Evolutionary conservation across 2,888 invertebrate genomes (phyloP).

Genomic region (Apodemia mormo): DNA sequence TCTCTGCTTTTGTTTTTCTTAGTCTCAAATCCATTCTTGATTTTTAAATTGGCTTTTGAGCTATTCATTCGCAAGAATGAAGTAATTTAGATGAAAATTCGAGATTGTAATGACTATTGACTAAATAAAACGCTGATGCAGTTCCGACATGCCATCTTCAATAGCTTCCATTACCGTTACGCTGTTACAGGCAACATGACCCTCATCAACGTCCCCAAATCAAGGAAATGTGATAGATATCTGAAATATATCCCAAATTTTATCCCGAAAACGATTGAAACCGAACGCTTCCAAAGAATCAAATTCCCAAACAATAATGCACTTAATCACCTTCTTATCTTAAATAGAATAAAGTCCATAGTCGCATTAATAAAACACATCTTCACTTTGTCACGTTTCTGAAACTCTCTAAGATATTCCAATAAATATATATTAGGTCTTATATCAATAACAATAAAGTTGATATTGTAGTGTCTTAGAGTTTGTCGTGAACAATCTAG

Average conservation of each 20-base stretch:
- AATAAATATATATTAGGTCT: constrained; percentile 36
- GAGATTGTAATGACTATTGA: too few species aligned
- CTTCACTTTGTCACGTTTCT: constrained; percentile 27
- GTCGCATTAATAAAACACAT: constrained; percentile 28
- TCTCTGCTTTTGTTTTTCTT: too few species aligned
- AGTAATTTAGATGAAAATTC: too few species aligned
- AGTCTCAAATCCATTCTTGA: too few species aligned
- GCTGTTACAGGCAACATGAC: constrained; percentile 27
- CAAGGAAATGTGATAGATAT: constrained; percentile 47
- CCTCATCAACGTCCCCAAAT: constrained; percentile 50
- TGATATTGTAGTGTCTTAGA: constrained; percentile 36
- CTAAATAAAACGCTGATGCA: background rate
- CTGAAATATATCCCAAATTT: constrained; percentile 51
- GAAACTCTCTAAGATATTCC: constrained; percentile 40
- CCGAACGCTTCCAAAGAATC: constrained; percentile 52
- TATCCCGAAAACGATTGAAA: constrained; percentile 61
- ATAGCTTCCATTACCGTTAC: constrained; percentile 1
- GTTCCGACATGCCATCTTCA: background rate
- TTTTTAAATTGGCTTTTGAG: too few species aligned
- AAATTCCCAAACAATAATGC: constrained; percentile 41
- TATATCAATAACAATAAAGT: constrained; percentile 38
- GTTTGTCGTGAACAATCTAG: constrained; percentile 43
- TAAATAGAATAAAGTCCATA: constrained; percentile 33
- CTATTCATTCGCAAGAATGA: too few species aligned
- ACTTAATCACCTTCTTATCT: constrained; percentile 25